phyloP scores from a whole-genome alignment of 1,140 invertebrate genomes.

The Calephelis nemesis region DNA sequence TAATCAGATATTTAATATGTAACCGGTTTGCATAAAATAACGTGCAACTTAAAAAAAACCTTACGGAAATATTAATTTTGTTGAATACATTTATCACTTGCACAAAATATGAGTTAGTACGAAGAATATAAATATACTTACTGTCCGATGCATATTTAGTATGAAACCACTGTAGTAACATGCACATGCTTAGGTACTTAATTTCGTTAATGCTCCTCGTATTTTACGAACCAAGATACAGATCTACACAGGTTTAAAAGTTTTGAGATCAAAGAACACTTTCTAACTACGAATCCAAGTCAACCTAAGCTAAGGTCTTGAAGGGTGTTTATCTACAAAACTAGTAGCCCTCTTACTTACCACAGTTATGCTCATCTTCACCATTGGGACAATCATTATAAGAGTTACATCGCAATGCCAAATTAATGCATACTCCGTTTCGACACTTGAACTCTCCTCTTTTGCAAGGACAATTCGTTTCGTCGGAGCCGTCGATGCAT shows the following conservation, averaged over 20 bases:
- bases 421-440: conserved; percentile 80
- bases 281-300: not conserved
- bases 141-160: not conserved
- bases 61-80: no score
- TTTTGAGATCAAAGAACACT: not conserved
- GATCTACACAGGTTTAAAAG: not conserved
- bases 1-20: no score
- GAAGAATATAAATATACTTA: not conserved
- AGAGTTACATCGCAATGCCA: conserved; percentile 74
- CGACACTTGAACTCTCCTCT: conserved; percentile 79
- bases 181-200: conserved; percentile 1
- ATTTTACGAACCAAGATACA: not conserved
- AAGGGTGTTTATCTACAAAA: conserved; percentile 11
- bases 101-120: not conserved
- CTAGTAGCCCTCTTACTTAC: conserved; percentile 71
- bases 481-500: conserved; percentile 88
- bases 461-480: conserved; percentile 81
- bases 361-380: conserved; percentile 85
- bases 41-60: no score
- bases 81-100: no score
- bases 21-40: no score
- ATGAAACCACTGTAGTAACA: not conserved
- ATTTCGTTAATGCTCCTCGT: not conserved
- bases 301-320: not conserved
- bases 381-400: conserved; percentile 82